These are phyloP conservation scores for Motacilla tschutschensis DNA, from an alignment of 2,113 vertebrate species.

Conservation along the genomic window DNA sequence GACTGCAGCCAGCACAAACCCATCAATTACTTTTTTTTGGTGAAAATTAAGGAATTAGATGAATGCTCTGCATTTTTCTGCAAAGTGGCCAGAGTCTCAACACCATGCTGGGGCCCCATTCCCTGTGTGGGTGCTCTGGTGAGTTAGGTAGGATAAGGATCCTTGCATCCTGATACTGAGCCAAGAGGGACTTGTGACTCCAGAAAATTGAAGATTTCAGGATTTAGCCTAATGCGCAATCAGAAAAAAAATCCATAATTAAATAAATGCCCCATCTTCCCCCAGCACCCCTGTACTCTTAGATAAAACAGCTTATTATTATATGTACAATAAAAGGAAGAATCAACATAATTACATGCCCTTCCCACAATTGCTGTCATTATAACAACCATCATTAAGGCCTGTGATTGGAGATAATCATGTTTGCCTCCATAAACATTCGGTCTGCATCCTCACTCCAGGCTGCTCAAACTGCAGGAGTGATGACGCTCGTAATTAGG, in stretches of 20 bases:
- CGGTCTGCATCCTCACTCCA: slow-evolving; percentile 8
- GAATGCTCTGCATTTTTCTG: slow-evolving; percentile 53
- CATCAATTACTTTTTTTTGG: slow-evolving; percentile 34
- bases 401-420: slow-evolving; percentile 64
- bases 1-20: slow-evolving; percentile 38
- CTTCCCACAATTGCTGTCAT: slow-evolving; percentile 59
- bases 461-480: neutral
- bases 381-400: slow-evolving; percentile 61
- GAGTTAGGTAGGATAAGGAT: neutral
- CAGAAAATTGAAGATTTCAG: neutral
- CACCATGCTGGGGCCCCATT: neutral
- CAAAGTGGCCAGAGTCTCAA: neutral
- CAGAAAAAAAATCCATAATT: slow-evolving; percentile 7
- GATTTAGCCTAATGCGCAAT: neutral
- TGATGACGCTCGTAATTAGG: neutral
- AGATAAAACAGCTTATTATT: slow-evolving; percentile 51
- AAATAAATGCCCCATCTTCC: slow-evolving; percentile 36
- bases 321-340: slow-evolving; percentile 56
- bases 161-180: neutral
- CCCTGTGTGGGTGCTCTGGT: neutral
- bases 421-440: slow-evolving; percentile 59
- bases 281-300: slow-evolving; percentile 2
- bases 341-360: slow-evolving; percentile 65
- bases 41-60: slow-evolving; percentile 53
- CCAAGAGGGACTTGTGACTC: neutral